Percentiles rank a stretch among this genome's conserved stretches.
Conservation (phyloP, 2,888 invertebrate species). For the Drosophila tripunctata region DNA sequence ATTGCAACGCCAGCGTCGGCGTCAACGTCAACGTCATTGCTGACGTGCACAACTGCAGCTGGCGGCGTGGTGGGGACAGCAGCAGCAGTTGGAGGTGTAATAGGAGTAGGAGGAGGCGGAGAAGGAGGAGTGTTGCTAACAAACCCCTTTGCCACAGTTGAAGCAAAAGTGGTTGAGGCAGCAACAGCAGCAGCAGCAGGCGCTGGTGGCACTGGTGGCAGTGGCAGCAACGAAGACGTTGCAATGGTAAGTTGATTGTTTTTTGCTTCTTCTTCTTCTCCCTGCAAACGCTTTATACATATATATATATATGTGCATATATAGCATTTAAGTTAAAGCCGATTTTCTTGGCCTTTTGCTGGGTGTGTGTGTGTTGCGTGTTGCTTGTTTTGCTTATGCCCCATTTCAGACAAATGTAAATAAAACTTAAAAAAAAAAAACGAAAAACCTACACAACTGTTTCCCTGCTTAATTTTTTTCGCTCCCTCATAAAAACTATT, state of each 20-base stretch:
- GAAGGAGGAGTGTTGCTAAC: constrained; percentile 38
- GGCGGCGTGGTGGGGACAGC: constrained; percentile 42
- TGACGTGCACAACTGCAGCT: not conserved
- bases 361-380: constrained; percentile 60
- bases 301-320: constrained; percentile 6
- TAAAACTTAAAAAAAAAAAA: constrained; percentile 25
- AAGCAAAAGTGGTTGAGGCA: constrained; percentile 44
- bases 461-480: constrained; percentile 25
- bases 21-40: constrained; percentile 10
- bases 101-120: too few species aligned
- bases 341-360: constrained; percentile 65
- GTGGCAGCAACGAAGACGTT: constrained; percentile 52
- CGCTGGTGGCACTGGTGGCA: constrained; percentile 19
- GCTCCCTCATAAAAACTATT: not conserved
- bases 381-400: constrained; percentile 51
- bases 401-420: constrained; percentile 64
- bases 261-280: not conserved
- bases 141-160: constrained; percentile 55
- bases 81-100: too few species aligned
- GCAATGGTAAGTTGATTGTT: constrained; percentile 74
- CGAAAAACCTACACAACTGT: too few species aligned
- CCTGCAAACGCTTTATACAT: constrained; percentile 29
- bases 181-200: constrained; percentile 9
- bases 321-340: constrained; percentile 44
- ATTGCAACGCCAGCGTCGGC: constrained; percentile 22